Evolutionary conservation across 2,888 invertebrate genomes (phyloP).

Genomic region (Ecdyonurus torrentis): DNA sequence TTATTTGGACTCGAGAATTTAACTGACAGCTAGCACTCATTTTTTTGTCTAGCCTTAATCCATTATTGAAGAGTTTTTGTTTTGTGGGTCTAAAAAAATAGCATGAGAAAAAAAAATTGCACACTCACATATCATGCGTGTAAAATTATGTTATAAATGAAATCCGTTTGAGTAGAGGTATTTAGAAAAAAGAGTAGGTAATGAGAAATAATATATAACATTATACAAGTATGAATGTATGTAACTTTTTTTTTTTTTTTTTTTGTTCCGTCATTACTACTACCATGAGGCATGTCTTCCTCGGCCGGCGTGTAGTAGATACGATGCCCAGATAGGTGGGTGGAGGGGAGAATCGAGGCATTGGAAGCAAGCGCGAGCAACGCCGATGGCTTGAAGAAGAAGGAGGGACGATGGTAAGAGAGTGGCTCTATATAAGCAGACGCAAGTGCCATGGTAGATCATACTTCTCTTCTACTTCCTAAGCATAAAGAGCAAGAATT

Average conservation of each 20-base stretch:
- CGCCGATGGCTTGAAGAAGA: neutral
- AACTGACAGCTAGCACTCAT: too few relatives aligned
- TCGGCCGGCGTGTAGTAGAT: neutral
- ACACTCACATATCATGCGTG: neutral
- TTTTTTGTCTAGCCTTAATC: neutral
- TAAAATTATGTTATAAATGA: neutral
- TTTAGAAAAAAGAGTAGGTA: neutral
- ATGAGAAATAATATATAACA: neutral
- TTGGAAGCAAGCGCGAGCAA: neutral
- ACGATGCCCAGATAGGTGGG: too few relatives aligned
- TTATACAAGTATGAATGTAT: neutral
- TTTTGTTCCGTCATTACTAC: neutral
- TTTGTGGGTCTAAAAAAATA: neutral
- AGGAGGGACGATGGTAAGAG: neutral
- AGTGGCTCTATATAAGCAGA: neutral
- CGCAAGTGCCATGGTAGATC: neutral
- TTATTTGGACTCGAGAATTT: too few relatives aligned
- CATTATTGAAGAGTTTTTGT: neutral
- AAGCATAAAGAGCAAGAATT: too few relatives aligned
- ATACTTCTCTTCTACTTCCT: neutral
- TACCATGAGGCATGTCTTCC: neutral
- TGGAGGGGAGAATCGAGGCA: neutral
- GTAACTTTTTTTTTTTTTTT: neutral
- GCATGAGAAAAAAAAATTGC: neutral
- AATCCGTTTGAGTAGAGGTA: neutral